A percentile compares a stretch with the other conserved stretches of the same genome.
Conservation (phyloP, 2,888 invertebrate species). For the Thymelicus sylvestris region DNA sequence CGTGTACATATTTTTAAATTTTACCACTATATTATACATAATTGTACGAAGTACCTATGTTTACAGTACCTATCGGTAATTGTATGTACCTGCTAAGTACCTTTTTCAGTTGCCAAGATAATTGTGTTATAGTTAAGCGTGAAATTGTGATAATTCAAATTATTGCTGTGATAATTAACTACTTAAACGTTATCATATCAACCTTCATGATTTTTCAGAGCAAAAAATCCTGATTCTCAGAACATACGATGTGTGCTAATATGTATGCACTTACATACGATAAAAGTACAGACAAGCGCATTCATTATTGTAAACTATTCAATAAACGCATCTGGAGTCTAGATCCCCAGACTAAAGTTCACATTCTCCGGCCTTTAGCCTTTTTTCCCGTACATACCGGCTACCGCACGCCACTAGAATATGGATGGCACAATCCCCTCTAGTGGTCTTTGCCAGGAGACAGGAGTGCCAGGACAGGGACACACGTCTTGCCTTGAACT, state of each 20-base stretch:
- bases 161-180: too few species aligned
- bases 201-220: too few species aligned
- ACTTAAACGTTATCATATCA: too few species aligned
- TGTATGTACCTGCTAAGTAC: too few species aligned
- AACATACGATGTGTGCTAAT: background rate
- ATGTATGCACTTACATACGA: background rate
- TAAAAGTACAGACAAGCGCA: constrained; percentile 6
- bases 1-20: too few species aligned
- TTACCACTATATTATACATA: too few species aligned
- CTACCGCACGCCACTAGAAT: constrained; percentile 38
- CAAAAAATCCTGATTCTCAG: background rate
- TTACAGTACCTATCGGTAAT: too few species aligned
- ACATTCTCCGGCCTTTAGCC: constrained; percentile 29
- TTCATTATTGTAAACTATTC: constrained; percentile 25
- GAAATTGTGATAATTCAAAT: too few species aligned
- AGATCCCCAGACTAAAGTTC: constrained; percentile 32
- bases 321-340: constrained; percentile 28
- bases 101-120: too few species aligned
- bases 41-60: too few species aligned
- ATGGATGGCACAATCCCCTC: constrained; percentile 39
- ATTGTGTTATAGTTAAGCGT: too few species aligned
- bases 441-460: constrained; percentile 30
- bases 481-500: background rate
- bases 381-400: constrained; percentile 14
- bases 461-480: too few species aligned